A percentile compares a stretch with the other conserved stretches of the same genome.
phyloP scores from a whole-genome alignment of 2,888 invertebrate species.

The Sesia apiformis region DNA sequence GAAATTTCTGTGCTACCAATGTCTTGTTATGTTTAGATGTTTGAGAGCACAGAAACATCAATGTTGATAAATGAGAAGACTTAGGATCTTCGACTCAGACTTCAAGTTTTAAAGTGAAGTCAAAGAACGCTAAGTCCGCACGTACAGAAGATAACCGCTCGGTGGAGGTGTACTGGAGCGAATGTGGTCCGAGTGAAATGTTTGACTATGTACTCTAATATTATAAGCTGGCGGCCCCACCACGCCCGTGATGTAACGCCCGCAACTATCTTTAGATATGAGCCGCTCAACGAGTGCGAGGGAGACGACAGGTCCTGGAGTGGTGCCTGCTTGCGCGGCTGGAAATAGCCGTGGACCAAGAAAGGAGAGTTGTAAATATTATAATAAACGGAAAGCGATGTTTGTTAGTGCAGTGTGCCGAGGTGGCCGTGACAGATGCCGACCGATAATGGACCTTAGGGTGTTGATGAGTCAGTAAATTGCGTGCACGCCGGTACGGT shows the following conservation, averaged over 20 bases:
- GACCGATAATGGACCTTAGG: slow-evolving; percentile 37
- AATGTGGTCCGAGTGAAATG: slow-evolving; percentile 67
- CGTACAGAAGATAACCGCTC: slow-evolving; percentile 56
- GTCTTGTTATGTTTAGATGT: not conserved
- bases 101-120: slow-evolving; percentile 16
- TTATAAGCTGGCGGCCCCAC: slow-evolving; percentile 69
- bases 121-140: slow-evolving; percentile 19
- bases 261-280: slow-evolving; percentile 61
- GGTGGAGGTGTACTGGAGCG: slow-evolving; percentile 53
- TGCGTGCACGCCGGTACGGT: not conserved
- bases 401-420: slow-evolving; percentile 73
- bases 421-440: slow-evolving; percentile 48
- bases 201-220: slow-evolving; percentile 72
- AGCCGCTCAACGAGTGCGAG: slow-evolving; percentile 38
- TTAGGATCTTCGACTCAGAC: slow-evolving; percentile 1
- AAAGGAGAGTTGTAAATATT: slow-evolving; percentile 76
- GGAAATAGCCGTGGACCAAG: slow-evolving; percentile 77
- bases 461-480: slow-evolving; percentile 22
- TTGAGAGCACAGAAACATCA: not conserved
- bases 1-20: slow-evolving; percentile 4
- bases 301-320: slow-evolving; percentile 52
- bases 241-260: slow-evolving; percentile 67
- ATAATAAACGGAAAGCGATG: slow-evolving; percentile 66
- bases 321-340: slow-evolving; percentile 47
- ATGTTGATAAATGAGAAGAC: not conserved